Evolutionary conservation across 2,797 vertebrate species (phyloP).

Genomic region (Amazona finschi): DNA sequence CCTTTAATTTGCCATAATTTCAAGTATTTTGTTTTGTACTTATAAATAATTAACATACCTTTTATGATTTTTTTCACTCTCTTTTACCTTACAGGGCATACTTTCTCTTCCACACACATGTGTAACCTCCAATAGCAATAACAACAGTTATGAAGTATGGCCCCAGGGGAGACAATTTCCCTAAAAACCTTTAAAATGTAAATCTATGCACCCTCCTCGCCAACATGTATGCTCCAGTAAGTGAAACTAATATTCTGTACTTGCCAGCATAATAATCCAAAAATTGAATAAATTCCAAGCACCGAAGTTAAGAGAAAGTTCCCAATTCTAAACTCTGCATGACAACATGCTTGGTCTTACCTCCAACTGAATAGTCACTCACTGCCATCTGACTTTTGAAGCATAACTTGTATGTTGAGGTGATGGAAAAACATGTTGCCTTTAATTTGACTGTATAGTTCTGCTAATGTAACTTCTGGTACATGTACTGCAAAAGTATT

Average conservation of each 20-base stretch:
- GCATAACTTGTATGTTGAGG: not conserved
- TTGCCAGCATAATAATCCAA: conserved; percentile 66
- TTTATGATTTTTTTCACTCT: conserved; percentile 46
- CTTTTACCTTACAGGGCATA: conserved; percentile 51
- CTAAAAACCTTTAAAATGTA: conserved; percentile 69
- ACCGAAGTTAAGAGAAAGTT: conserved; percentile 63
- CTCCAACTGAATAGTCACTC: not conserved
- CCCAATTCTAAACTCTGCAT: conserved; percentile 49
- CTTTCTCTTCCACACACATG: conserved; percentile 38
- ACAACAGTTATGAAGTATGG: conserved; percentile 60
- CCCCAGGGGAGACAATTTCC: conserved; percentile 61
- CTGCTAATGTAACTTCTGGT: not conserved
- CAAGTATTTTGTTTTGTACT: conserved; percentile 58
- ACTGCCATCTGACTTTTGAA: not conserved
- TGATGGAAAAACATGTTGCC: not conserved
- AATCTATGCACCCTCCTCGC: conserved; percentile 67
- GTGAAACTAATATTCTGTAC: conserved; percentile 71
- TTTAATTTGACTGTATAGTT: not conserved
- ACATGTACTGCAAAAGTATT: not conserved
- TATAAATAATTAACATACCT: conserved; percentile 66
- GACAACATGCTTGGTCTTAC: not conserved
- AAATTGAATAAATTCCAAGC: conserved; percentile 60
- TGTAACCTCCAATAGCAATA: conserved; percentile 67
- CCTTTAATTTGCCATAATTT: conserved; percentile 70
- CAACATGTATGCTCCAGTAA: conserved; percentile 67